A percentile compares a stretch with the other conserved stretches of the same genome.
These are phyloP conservation scores for Hyposoter dolosus DNA, from an alignment of 2,888 invertebrate genomes.

Conservation along the genomic window DNA sequence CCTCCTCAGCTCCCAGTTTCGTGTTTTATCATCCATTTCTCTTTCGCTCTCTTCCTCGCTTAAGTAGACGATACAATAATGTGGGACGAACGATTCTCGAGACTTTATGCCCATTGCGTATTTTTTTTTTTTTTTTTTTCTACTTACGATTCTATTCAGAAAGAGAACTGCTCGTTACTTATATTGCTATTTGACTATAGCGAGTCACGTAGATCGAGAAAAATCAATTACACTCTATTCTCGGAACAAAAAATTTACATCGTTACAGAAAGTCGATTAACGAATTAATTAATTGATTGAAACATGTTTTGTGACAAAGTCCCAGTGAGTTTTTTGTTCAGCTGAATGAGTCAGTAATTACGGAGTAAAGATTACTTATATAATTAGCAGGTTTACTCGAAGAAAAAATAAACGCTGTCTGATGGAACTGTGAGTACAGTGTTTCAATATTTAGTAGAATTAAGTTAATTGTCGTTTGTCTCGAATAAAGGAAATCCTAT, in stretches of 20 bases:
- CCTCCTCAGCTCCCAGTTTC: conserved; percentile 15
- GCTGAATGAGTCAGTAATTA: too few species aligned
- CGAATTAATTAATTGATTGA: neutral
- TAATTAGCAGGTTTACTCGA: neutral
- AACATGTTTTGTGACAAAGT: too few species aligned
- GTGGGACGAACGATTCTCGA: conserved; percentile 25
- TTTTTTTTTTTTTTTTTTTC: neutral
- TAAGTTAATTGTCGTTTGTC: neutral
- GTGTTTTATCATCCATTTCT: conserved; percentile 1
- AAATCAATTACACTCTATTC: neutral
- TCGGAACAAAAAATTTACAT: too few species aligned
- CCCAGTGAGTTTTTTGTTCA: too few species aligned
- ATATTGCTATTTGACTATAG: neutral
- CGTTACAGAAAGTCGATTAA: too few species aligned
- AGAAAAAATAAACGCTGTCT: neutral
- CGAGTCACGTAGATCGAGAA: neutral
- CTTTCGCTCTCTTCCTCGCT: neutral
- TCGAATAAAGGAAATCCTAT: neutral
- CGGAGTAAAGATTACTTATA: too few species aligned
- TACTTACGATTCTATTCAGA: conserved; percentile 10
- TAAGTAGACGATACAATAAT: conserved; percentile 39
- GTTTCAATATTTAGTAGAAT: neutral
- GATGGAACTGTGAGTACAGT: neutral
- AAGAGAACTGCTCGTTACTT: neutral
- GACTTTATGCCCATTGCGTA: neutral